Conservation (phyloP, 2,113 vertebrate species). For the Illadopsis cleaveri region DNA sequence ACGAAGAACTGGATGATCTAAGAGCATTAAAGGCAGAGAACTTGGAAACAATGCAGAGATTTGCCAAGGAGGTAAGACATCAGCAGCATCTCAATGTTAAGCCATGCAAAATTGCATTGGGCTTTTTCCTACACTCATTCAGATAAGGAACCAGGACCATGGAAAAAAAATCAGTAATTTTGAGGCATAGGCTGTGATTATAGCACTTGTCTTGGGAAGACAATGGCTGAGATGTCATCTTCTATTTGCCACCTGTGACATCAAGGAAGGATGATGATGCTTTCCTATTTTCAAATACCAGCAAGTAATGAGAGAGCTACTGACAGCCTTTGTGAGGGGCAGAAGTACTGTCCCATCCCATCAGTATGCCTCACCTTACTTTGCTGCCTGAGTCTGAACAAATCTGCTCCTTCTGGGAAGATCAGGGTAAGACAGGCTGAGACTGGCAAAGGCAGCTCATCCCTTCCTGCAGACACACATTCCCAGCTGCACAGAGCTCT, state of each 20-base stretch:
- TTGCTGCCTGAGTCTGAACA: background rate
- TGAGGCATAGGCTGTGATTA: background rate
- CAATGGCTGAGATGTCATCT: background rate
- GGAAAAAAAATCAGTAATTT: background rate
- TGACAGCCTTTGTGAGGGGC: background rate
- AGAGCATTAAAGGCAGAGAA: conserved; percentile 73
- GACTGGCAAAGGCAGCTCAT: background rate
- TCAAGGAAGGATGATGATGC: background rate
- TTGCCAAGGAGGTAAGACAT: conserved; percentile 74
- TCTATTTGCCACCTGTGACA: background rate
- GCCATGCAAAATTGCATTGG: background rate
- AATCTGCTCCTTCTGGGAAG: background rate
- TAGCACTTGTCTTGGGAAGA: background rate
- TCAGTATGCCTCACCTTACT: background rate
- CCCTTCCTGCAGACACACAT: background rate
- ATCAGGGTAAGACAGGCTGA: background rate
- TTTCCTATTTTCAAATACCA: background rate
- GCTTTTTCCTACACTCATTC: background rate
- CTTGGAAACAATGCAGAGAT: conserved; percentile 68
- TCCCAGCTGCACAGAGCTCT: background rate
- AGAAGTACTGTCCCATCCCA: background rate
- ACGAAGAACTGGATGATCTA: conserved; percentile 73
- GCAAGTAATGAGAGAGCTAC: background rate
- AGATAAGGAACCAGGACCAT: background rate
- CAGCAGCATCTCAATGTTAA: background rate